Conservation (phyloP, 2,888 invertebrate species). For the Cactoblastis cactorum region DNA sequence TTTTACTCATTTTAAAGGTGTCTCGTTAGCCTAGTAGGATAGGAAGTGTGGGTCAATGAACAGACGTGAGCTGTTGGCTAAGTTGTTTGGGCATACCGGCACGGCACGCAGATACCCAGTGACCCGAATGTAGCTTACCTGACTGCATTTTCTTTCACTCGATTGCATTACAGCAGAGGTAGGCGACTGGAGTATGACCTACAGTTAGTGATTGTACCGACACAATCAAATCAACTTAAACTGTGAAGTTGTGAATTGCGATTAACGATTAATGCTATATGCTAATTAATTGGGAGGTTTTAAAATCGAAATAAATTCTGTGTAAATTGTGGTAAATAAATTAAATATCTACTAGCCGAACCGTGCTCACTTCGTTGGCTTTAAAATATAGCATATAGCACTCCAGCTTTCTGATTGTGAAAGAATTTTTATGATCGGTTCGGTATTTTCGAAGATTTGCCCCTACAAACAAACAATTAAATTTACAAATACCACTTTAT, state of each 20-base stretch:
- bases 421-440: too few relatives aligned
- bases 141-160: constrained; percentile 53
- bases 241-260: not conserved
- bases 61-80: constrained; percentile 21
- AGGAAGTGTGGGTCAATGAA: constrained; percentile 40
- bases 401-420: too few relatives aligned
- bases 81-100: constrained; percentile 12
- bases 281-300: too few relatives aligned
- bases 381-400: too few relatives aligned
- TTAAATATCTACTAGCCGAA: too few relatives aligned
- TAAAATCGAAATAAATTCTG: too few relatives aligned
- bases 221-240: not conserved
- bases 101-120: constrained; percentile 40
- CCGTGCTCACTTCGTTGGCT: too few relatives aligned
- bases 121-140: constrained; percentile 51
- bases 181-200: constrained; percentile 8
- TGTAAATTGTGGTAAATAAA: too few relatives aligned
- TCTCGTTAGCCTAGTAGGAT: constrained; percentile 23
- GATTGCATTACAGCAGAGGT: constrained; percentile 36
- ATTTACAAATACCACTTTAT: too few relatives aligned
- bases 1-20: not conserved
- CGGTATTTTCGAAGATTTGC: too few relatives aligned
- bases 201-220: not conserved
- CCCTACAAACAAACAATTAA: too few relatives aligned
- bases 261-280: not conserved